Evolutionary conservation across 2,113 vertebrate genomes (phyloP), one percentile per base, ranked within the genome.

Genomic region (Mirounga angustirostris): DNA sequence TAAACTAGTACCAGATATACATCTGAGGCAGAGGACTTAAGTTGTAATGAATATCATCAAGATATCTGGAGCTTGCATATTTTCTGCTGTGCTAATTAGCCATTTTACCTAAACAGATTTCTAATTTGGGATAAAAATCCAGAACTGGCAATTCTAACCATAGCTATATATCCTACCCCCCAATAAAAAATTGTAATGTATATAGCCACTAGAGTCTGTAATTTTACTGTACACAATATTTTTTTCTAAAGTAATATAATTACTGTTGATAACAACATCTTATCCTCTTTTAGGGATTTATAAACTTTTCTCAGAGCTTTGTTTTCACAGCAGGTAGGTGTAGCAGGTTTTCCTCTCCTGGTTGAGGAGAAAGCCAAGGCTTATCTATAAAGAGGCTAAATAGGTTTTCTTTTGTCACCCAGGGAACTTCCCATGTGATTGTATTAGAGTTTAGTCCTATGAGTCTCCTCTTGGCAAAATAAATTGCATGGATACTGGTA

Each of bases 71-170:
- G 36, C 67, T 83, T 89, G 2, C 22, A 13, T 78, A 84, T 65
- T 94, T 96, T 90, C 78, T 92, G 28, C 22, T 78, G 14, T 85
- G n/a, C 7, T 82, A 93, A 92, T 86, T 59, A 90, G 33, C 30
- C 14, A 40, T 93, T 94, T 94, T 95, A 80, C 52, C 33, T 90
- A 92, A 94, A 65, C 36, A 28, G 58, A 79, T 92, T 94, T 81
- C 21, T 21, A 63, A 18, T 95, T 96, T 65, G 76, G 15, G 26
- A 16, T 18, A 87, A 83, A 95, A 94, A 43, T 65, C 50, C 67
- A 85, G 11, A 95, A 91, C n/a, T 88, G 43, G 2, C 6, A 80
- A 69, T 96, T 92, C 19, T 78, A 43, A 71, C 50, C 18, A 59
- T n/a, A 86, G 11, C 3, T 88, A 13, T 90, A 58, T 95, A 63